Conservation (phyloP, 2,888 invertebrate genomes). For the Penaeus monodon region DNA sequence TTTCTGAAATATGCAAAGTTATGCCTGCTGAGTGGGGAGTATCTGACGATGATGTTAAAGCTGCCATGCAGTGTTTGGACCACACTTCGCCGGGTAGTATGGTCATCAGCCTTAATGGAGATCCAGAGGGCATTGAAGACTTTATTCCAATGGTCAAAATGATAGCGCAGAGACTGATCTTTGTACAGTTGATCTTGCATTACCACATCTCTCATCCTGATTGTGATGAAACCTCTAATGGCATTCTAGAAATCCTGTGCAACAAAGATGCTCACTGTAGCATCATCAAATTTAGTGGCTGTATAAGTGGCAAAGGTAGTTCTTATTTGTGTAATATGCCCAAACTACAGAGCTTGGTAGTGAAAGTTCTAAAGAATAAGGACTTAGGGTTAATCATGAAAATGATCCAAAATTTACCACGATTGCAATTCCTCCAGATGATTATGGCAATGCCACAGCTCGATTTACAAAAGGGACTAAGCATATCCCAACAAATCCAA, state of each 20-base stretch:
- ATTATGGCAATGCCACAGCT: no score
- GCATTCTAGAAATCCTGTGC: background rate
- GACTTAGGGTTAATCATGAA: no score
- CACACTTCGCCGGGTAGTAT: background rate
- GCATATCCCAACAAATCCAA: no score
- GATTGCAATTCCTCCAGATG: no score
- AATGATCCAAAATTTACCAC: no score
- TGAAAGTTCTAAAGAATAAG: no score
- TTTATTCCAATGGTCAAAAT: background rate
- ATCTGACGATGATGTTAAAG: conserved; percentile 5
- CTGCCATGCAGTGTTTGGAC: background rate
- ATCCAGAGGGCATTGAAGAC: background rate
- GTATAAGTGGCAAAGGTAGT: no score
- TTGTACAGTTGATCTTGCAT: background rate
- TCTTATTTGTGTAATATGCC: no score
- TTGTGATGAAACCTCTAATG: background rate
- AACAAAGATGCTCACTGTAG: background rate
- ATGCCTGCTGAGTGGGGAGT: conserved; percentile 23
- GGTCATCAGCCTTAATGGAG: background rate
- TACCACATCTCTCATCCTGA: background rate
- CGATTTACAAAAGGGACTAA: no score
- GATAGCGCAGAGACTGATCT: background rate
- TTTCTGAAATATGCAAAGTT: background rate
- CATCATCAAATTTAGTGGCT: background rate
- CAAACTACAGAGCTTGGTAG: no score